Percentiles rank a stretch among this genome's conserved stretches.
These are phyloP conservation scores for Bicyclus anynana DNA, from an alignment of 1,140 invertebrate genomes.

Conservation along the genomic window DNA sequence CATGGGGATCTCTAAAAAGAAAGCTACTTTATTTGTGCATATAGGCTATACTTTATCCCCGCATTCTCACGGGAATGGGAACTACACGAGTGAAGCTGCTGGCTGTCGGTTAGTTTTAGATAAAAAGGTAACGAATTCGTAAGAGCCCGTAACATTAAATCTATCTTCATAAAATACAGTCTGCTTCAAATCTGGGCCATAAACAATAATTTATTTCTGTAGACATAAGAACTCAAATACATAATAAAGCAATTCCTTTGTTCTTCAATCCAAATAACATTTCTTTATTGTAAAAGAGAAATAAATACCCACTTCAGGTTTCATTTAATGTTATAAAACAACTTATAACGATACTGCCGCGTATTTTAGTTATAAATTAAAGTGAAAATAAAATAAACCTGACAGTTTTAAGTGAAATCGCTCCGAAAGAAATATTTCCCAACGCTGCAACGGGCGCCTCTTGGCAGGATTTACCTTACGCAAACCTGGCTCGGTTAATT, in stretches of 20 bases:
- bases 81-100: no score
- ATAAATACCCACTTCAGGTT: not conserved
- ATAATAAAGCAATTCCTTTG: not conserved
- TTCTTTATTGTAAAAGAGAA: not conserved
- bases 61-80: no score
- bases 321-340: not conserved
- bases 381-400: slow-evolving; percentile 8
- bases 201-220: no score
- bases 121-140: no score
- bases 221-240: no score
- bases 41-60: no score
- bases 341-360: not conserved
- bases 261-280: not conserved
- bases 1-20: no score
- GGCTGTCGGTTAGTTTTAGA: no score
- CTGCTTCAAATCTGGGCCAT: no score
- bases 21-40: no score
- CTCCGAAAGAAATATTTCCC: slow-evolving; percentile 47
- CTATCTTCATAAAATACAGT: no score
- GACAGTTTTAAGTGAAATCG: slow-evolving; percentile 29
- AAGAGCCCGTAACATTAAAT: no score
- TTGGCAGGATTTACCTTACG: slow-evolving; percentile 65
- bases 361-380: not conserved
- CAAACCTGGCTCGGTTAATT: slow-evolving; percentile 71
- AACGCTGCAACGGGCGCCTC: slow-evolving; percentile 42